Conservation (phyloP, 2,113 vertebrate species). For the Fregetta grallaria region DNA sequence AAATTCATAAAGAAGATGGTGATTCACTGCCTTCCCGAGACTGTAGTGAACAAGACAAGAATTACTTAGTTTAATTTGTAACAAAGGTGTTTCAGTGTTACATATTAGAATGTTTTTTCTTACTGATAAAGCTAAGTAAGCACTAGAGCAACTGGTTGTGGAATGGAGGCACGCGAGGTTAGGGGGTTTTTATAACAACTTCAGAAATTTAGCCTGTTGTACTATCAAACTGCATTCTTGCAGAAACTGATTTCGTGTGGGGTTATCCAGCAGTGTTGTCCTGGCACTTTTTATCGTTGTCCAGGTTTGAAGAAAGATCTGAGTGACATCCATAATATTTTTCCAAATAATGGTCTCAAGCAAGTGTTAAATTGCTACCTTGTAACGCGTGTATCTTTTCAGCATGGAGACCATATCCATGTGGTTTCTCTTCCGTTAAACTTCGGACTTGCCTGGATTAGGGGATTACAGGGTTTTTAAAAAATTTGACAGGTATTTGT, state of each 20-base stretch:
- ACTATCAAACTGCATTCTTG: not conserved
- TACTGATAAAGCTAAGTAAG: not conserved
- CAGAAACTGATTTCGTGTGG: not conserved
- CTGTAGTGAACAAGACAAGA: not conserved
- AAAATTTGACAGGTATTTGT: not conserved
- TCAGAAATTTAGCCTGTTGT: not conserved
- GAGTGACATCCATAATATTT: not conserved
- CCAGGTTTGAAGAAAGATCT: not conserved
- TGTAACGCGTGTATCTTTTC: fast-evolving
- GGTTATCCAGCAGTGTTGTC: not conserved
- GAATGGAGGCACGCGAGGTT: not conserved
- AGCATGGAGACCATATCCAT: not conserved
- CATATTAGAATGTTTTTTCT: not conserved
- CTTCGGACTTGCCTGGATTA: not conserved
- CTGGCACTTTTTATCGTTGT: not conserved
- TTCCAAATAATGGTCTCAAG: not conserved
- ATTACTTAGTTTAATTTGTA: not conserved
- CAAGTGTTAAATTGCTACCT: fast-evolving
- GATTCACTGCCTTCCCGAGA: not conserved
- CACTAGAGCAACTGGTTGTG: not conserved
- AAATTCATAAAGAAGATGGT: fast-evolving
- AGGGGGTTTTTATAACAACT: not conserved
- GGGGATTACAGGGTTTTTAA: not conserved
- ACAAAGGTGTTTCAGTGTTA: not conserved
- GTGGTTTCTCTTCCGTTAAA: fast-evolving